phyloP scores from a whole-genome alignment of 2,797 vertebrate genomes.

The Clarias laeviceps region DNA sequence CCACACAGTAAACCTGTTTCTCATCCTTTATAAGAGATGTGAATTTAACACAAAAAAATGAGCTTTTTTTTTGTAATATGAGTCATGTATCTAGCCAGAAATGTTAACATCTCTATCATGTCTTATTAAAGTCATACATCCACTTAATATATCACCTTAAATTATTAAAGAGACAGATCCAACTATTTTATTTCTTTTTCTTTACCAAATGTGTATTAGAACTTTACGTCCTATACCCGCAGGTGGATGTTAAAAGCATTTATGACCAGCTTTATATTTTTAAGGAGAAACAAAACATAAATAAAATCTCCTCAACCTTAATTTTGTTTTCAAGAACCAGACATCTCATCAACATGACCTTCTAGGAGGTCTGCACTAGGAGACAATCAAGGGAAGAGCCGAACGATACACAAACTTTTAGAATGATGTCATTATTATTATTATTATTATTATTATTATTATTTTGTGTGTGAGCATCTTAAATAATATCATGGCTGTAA shows the following conservation, averaged over 20 bases:
- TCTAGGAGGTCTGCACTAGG: background rate
- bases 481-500: background rate
- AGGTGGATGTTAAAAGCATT: background rate
- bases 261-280: background rate
- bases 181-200: background rate
- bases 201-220: background rate
- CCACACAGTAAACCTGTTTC: background rate
- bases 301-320: background rate
- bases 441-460: background rate
- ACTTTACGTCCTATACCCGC: background rate
- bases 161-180: background rate
- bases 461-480: background rate
- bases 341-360: too few species aligned
- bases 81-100: background rate
- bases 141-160: background rate
- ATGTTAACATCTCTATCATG: background rate
- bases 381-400: too few species aligned
- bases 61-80: background rate
- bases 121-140: conserved; percentile 13
- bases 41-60: background rate
- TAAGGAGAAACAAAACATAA: background rate
- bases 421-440: background rate
- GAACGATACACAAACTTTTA: background rate
- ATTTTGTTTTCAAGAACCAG: background rate
- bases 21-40: background rate